Base-by-base conservation (phyloP, 2,888 invertebrate genomes). In the Isoperla grammatica region DNA sequence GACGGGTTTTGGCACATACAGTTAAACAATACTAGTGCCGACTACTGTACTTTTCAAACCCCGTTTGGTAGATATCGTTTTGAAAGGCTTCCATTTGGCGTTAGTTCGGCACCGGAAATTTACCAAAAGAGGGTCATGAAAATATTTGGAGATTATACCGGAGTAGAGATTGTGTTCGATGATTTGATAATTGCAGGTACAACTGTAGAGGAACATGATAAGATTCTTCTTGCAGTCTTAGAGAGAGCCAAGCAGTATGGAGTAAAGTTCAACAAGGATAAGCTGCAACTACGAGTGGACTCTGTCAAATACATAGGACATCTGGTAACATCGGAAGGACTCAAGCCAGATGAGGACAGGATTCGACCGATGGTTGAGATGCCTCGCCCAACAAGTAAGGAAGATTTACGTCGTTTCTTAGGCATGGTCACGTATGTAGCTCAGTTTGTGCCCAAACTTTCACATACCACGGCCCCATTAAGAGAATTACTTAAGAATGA, bases 371-470 rank as follows among this genome's bases (percentile, higher is more conserved):
- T 59, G n/a, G 13, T 43, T 5, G 23, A 53, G 5, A n/a, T 59
- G 20, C 54, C 40, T 13, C 8, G 11, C 68, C 69, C 29, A n/a
- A 65, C 60, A 53, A 66, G 64, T 50, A 67, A 66, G 56, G 64
- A 65, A 63, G 66, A 66, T n/a, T 29, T 71, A 2, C 64, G 68
- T 48, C 64, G 64, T 54, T 66, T 71, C 45, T 62, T 70, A 22
- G n/a, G 70, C 70, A 54, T 70, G 40, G 63, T 68, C 2, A 69
- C 66, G 17, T 69, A 69, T 65, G 59, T 69, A 5, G 49, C 63
- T 35, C 66, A 67, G 64, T 70, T 67, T 61, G 64, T 70, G 22
- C 64, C 63, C 39, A 68, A 68, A 56, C 61, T 67, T n/a, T 65
- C 69, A 20, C 58, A 64, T 4, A 40, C 61, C 46, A 68, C 66